phyloP scores from a whole-genome alignment of 1,140 invertebrate genomes.

The Drosophila ironensis region DNA sequence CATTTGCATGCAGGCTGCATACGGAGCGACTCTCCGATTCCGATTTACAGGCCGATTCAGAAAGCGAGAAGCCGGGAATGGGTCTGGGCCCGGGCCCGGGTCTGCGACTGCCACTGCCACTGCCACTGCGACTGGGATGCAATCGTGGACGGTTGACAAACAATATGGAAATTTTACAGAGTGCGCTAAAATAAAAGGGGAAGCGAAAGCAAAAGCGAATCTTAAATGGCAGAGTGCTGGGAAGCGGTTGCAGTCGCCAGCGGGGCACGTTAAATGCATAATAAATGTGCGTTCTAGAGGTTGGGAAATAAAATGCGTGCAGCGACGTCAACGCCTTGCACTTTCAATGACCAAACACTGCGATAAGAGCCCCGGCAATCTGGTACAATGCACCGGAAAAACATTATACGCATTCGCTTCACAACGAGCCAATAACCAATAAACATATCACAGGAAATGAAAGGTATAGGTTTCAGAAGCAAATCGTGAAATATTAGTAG shows the following conservation, averaged over 20 bases:
- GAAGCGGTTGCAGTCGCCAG: slow-evolving; percentile 42
- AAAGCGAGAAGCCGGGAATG: slow-evolving; percentile 26
- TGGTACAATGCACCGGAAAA: slow-evolving; percentile 2
- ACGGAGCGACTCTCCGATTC: slow-evolving; percentile 39
- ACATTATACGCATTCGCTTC: background rate
- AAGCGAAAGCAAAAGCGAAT: slow-evolving; percentile 62
- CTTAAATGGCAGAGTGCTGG: slow-evolving; percentile 13
- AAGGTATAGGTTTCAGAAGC: too few species aligned
- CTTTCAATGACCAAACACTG: slow-evolving; percentile 71
- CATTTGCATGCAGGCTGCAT: slow-evolving; percentile 78
- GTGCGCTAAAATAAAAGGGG: slow-evolving; percentile 23
- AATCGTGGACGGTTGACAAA: slow-evolving; percentile 60
- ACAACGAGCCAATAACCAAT: too few species aligned
- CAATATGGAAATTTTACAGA: slow-evolving; percentile 70
- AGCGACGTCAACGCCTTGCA: slow-evolving; percentile 58
- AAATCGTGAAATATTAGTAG: too few species aligned
- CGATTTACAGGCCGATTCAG: slow-evolving; percentile 26
- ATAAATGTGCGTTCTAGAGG: slow-evolving; percentile 69
- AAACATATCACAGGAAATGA: too few species aligned
- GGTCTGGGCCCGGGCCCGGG: too few species aligned
- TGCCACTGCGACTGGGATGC: slow-evolving; percentile 58
- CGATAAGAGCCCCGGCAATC: slow-evolving; percentile 41
- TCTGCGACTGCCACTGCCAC: too few species aligned
- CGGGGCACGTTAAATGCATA: slow-evolving; percentile 75
- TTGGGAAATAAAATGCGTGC: slow-evolving; percentile 68